A percentile compares a stretch with the other conserved stretches of the same genome.
phyloP scores from a whole-genome alignment of 2,797 vertebrate genomes.

The Sylvia borin region DNA sequence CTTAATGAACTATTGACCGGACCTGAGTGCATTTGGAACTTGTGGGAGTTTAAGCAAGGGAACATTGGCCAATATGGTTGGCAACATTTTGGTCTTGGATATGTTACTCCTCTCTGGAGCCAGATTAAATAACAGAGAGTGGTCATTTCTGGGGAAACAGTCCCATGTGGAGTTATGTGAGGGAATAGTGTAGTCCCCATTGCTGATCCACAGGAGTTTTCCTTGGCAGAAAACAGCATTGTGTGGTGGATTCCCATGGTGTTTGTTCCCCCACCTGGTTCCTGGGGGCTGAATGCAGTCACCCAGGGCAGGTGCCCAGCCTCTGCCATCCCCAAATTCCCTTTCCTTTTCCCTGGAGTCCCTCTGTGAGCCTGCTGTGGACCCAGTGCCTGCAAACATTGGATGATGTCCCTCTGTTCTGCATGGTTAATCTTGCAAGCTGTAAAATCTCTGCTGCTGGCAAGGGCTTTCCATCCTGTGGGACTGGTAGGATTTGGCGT shows the following conservation, averaged over 20 bases:
- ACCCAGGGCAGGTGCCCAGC: too few species aligned
- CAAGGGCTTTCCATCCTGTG: background rate
- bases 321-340: background rate
- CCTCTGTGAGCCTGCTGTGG: background rate
- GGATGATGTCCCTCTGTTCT: background rate
- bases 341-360: background rate
- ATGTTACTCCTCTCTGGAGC: background rate
- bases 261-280: background rate
- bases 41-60: background rate
- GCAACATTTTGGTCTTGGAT: background rate
- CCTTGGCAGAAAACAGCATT: background rate
- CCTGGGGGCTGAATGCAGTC: background rate
- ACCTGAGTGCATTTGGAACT: background rate
- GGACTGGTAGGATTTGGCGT: background rate
- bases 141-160: background rate
- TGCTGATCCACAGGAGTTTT: background rate
- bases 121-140: background rate
- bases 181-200: background rate
- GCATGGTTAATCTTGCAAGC: background rate
- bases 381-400: accelerated
- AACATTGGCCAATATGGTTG: background rate
- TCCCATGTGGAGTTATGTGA: accelerated
- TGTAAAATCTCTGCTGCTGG: background rate
- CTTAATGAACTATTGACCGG: background rate
- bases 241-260: accelerated